Evolutionary conservation across 2,113 vertebrate species (phyloP), one percentile per base, ranked within the genome.

Genomic region (Lophotis ruficrista): DNA sequence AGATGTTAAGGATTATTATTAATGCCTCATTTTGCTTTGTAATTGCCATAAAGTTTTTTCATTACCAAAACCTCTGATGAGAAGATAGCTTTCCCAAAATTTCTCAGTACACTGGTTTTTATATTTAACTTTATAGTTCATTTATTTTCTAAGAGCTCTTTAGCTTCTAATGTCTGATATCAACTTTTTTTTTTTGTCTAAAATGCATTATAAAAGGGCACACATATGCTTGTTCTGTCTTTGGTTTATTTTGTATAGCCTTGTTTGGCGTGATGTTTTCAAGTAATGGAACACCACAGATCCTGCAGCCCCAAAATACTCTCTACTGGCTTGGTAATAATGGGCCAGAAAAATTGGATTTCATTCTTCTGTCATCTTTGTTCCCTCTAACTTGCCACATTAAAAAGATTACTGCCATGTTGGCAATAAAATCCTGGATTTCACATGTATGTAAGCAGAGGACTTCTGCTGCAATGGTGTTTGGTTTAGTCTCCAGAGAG

Each of bases 1-100:
- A 94, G 68, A 93, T 94, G 83, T 90, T 86, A 53, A 53, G 65
- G 69, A 90, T 94, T 93, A 84, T 94, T 91, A 90, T 85, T 89
- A 95, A 77, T 94, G 77, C 90, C 38, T 95, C 47, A 50, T 71
- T 93, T 88, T 89, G 56, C 79, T 95, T 87, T 75, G 69, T 92
- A 86, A 94, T 89, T 89, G 61, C 72, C 65, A 78, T 83, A 51
- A 69, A 72, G 38, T 43, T 92, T 94, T 95, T 92, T 94, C 68
- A 65, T 92, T 94, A 82, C 53, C 61, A 71, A 94, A 93, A 78
- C 60, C 30, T 93, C 68, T 87, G 51, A 85, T 80, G 77, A 90
- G 82, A 91, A 83, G 73, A 72, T 28, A 70, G 21, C 62, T 80
- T 95, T 92, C 53, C 45, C 57, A 68, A 57, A 88, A 94, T 90